These are phyloP conservation scores for Archilochus colubris DNA, from an alignment of 2,113 vertebrate species.

Conservation along the genomic window DNA sequence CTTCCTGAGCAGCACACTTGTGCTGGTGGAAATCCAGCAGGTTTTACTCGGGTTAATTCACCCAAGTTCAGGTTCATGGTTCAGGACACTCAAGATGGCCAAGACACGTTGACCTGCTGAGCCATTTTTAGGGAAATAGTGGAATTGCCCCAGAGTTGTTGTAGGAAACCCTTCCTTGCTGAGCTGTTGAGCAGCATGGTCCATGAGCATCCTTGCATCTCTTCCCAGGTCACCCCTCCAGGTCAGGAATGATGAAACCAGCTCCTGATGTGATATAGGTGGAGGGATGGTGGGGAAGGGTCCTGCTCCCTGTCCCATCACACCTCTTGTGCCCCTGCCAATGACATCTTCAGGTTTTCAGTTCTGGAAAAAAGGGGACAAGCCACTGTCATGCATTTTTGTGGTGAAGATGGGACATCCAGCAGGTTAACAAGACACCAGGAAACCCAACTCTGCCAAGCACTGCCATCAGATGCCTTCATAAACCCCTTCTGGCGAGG, in stretches of 20 bases:
- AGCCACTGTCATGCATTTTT: neutral
- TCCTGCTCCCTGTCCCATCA: accelerated
- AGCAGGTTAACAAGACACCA: accelerated
- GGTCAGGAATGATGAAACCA: neutral
- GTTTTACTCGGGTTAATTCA: neutral
- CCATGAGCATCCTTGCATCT: neutral
- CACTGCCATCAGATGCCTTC: neutral
- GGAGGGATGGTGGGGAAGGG: neutral
- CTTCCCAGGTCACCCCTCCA: neutral
- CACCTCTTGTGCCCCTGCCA: neutral
- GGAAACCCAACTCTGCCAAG: neutral
- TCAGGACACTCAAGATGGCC: neutral
- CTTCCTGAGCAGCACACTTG: accelerated
- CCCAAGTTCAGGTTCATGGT: accelerated
- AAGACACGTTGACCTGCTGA: accelerated
- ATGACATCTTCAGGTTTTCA: neutral
- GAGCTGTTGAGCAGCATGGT: neutral
- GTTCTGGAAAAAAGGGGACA: neutral
- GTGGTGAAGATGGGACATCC: neutral
- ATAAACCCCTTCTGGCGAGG: neutral
- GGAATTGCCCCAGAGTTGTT: neutral
- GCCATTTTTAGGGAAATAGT: accelerated
- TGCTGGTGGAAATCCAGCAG: neutral
- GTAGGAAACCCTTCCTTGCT: accelerated
- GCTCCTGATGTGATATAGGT: accelerated